Percentiles rank a stretch among this genome's conserved stretches.
These are phyloP conservation scores for Pardalotus punctatus DNA, from an alignment of 2,113 vertebrate species.

Conservation along the genomic window DNA sequence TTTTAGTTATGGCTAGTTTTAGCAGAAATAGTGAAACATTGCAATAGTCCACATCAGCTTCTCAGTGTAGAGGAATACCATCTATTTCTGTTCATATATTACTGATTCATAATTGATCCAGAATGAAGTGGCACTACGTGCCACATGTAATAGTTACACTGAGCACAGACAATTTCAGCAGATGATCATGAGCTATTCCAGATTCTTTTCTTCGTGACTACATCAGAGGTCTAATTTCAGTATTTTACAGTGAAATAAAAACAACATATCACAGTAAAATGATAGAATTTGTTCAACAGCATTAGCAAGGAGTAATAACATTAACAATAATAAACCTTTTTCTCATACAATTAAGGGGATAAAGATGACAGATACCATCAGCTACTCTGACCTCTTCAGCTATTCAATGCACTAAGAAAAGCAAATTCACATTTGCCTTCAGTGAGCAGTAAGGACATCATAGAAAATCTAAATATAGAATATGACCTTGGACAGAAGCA, in stretches of 20 bases:
- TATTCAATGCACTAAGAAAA: background rate
- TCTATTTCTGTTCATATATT: background rate
- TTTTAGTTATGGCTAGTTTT: background rate
- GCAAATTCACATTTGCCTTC: background rate
- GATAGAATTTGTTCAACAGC: background rate
- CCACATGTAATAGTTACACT: background rate
- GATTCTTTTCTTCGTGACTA: background rate
- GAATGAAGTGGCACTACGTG: background rate
- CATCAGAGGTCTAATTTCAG: background rate
- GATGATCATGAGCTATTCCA: background rate
- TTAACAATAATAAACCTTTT: conserved; percentile 12
- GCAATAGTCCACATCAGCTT: background rate
- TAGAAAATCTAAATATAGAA: background rate
- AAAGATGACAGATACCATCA: conserved; percentile 24
- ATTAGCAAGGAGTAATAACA: background rate
- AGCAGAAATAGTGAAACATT: background rate
- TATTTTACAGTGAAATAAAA: conserved; percentile 19
- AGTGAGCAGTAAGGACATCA: background rate
- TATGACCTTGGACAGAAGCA: background rate
- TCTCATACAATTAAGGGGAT: background rate
- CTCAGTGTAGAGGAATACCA: background rate
- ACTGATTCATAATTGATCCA: background rate
- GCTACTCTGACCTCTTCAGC: background rate
- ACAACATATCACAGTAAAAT: background rate
- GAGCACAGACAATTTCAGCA: background rate